phyloP scores from a whole-genome alignment of 2,888 invertebrate species.

The Crepidodera aurea region DNA sequence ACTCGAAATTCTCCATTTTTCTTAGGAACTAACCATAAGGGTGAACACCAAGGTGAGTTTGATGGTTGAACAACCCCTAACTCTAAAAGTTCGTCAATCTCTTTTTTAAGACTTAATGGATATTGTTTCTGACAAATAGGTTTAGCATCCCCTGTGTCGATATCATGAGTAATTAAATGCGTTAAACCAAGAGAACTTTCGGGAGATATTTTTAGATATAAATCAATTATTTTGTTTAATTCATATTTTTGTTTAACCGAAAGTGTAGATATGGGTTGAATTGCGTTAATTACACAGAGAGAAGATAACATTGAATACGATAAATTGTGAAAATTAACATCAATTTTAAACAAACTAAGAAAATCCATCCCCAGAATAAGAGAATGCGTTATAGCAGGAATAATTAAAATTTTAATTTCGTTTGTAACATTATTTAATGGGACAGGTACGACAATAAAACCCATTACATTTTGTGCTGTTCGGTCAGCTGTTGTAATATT shows the following conservation, averaged over 20 bases:
- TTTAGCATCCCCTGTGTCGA: constrained; percentile 12
- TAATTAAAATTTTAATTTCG: constrained; percentile 8
- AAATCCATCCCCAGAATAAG: constrained; percentile 21
- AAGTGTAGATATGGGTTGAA: constrained; percentile 8
- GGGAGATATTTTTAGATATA: constrained; percentile 10
- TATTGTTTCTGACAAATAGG: constrained; percentile 30
- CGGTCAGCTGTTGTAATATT: constrained; percentile 13
- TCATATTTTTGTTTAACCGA: background rate
- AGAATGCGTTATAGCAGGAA: constrained; percentile 15
- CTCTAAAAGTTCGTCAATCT: constrained; percentile 24
- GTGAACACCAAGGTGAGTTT: constrained; percentile 45
- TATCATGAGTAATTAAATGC: constrained; percentile 9
- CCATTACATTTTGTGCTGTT: background rate
- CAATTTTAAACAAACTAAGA: constrained; percentile 14
- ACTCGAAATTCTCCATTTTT: constrained; percentile 47
- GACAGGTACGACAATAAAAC: constrained; percentile 1
- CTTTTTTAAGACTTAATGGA: constrained; percentile 23
- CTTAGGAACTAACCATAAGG: constrained; percentile 45
- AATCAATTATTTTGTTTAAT: background rate
- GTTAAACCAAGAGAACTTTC: constrained; percentile 14
- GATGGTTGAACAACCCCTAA: constrained; percentile 46
- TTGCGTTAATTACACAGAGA: constrained; percentile 3
- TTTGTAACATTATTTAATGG: background rate
- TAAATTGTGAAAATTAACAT: constrained; percentile 19
- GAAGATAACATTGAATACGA: constrained; percentile 17